phyloP scores from a whole-genome alignment of 2,113 vertebrate species.

The Tragulus kanchil region DNA sequence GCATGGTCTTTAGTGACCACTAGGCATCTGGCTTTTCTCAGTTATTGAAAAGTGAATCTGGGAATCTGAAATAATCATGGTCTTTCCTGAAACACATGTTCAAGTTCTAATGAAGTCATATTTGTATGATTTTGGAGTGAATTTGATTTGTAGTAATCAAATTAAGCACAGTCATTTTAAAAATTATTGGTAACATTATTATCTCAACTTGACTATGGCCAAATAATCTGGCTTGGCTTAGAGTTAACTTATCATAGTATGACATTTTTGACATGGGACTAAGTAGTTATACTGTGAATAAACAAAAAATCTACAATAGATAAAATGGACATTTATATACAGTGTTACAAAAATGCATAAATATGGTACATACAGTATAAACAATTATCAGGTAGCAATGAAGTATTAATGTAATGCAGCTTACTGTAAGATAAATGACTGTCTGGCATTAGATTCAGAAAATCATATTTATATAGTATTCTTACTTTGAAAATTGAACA shows the following conservation, averaged over 20 bases:
- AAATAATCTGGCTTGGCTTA: not conserved
- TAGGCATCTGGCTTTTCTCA: not conserved
- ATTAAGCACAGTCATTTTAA: slow-evolving; percentile 37
- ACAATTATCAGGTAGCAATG: not conserved
- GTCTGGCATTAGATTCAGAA: slow-evolving; percentile 26
- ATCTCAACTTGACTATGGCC: not conserved
- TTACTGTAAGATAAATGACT: not conserved
- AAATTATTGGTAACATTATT: not conserved
- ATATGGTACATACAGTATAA: not conserved
- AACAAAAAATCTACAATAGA: not conserved
- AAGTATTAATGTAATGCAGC: not conserved
- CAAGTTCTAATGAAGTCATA: not conserved
- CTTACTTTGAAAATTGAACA: slow-evolving; percentile 31
- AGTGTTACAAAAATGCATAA: not conserved
- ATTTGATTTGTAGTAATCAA: not conserved
- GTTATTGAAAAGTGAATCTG: not conserved
- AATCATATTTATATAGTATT: not conserved
- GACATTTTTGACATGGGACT: too few species aligned
- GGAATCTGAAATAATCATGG: not conserved
- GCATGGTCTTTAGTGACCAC: not conserved
- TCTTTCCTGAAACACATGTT: not conserved
- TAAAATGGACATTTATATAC: not conserved
- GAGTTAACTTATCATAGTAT: too few species aligned
- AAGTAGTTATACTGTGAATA: not conserved
- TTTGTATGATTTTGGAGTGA: not conserved